Conservation (phyloP, 1,140 invertebrate genomes). For the Drosophila hydei region DNA sequence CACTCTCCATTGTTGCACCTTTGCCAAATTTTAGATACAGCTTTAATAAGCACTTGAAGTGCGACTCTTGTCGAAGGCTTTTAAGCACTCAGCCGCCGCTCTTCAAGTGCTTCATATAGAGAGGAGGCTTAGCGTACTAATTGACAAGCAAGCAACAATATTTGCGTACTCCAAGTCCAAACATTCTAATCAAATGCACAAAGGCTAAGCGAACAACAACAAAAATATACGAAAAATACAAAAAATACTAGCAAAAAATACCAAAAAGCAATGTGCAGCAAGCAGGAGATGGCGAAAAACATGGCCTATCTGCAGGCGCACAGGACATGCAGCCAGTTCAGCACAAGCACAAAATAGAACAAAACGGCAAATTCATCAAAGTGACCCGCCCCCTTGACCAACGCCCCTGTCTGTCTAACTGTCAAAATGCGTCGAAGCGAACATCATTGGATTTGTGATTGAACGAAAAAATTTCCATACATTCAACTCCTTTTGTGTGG, state of each 20-base stretch:
- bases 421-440: conserved; percentile 83
- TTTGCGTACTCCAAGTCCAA: conserved; percentile 80
- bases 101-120: conserved; percentile 26
- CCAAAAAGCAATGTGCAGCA: conserved; percentile 40
- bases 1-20: not conserved
- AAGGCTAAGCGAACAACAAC: conserved; percentile 30
- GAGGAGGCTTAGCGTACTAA: conserved; percentile 72
- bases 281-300: not conserved
- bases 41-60: not conserved
- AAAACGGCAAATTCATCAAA: conserved; percentile 78
- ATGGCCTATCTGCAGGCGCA: conserved; percentile 44
- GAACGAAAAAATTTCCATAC: conserved; percentile 81
- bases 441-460: conserved; percentile 84
- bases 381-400: conserved; percentile 17
- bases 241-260: conserved; percentile 14
- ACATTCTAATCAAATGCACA: conserved; percentile 81
- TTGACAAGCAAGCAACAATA: conserved; percentile 82
- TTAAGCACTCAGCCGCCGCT: conserved; percentile 10
- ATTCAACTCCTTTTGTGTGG: conserved; percentile 48
- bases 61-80: conserved; percentile 4
- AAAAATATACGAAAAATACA: conserved; percentile 11
- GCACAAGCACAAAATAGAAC: conserved; percentile 62
- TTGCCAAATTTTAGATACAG: not conserved
- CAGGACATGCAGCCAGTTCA: conserved; percentile 31
- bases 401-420: conserved; percentile 58